phyloP scores from a whole-genome alignment of 2,797 vertebrate genomes.

The Hyperoplus immaculatus region DNA sequence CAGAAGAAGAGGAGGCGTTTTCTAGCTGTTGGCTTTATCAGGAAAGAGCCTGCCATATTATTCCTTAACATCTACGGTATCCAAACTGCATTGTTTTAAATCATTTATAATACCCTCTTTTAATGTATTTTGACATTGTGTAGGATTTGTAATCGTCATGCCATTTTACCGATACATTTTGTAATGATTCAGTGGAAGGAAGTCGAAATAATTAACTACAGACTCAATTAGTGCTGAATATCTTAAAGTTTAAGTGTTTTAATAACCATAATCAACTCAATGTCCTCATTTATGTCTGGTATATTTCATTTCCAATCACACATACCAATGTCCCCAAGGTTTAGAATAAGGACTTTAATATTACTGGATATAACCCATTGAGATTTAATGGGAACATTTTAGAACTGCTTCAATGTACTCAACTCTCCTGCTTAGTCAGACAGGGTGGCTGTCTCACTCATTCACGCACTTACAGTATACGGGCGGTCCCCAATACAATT shows the following conservation, averaged over 20 bases:
- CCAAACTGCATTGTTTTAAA: background rate
- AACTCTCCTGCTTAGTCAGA: background rate
- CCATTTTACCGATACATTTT: background rate
- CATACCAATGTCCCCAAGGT: background rate
- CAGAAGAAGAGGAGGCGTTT: conserved; percentile 20
- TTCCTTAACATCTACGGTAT: conserved; percentile 19
- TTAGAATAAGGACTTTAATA: background rate
- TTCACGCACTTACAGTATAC: background rate
- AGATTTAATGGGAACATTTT: background rate
- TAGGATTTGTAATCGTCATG: background rate
- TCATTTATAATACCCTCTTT: background rate
- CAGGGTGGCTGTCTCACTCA: background rate
- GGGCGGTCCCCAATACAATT: too few species aligned
- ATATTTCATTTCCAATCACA: background rate
- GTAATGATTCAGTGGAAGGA: background rate
- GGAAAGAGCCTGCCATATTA: conserved; percentile 26
- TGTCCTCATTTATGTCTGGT: background rate
- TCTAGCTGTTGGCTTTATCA: background rate
- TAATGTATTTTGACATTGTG: background rate
- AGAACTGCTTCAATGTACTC: background rate
- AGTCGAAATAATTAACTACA: background rate
- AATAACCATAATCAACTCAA: background rate
- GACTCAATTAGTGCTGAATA: background rate
- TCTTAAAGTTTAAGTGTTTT: background rate
- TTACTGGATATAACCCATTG: background rate